Conservation (phyloP, 30 jellyfish, hydroid and myxozoan genomes). For the Sanderia malayensis region DNA sequence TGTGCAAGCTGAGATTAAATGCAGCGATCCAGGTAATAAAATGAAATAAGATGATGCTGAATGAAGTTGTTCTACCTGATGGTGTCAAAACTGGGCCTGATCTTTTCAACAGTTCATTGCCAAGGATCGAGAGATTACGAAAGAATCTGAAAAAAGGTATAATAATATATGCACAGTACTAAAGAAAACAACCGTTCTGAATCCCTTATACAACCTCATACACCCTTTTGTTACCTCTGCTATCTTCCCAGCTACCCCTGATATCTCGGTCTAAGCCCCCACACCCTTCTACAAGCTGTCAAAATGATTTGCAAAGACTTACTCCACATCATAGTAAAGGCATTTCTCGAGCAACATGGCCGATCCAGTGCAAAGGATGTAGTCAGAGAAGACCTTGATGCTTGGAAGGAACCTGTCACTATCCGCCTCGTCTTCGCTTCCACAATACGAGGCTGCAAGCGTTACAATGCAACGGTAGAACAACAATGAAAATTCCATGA, state of each 20-base stretch:
- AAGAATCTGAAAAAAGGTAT: conserved; percentile 38
- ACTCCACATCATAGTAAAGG: conserved; percentile 52
- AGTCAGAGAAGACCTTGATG: conserved; percentile 67
- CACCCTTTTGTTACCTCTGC: no score
- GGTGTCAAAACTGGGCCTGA: conserved; percentile 39
- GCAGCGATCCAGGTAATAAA: no score
- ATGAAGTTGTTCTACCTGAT: conserved; percentile 19
- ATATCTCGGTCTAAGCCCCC: no score
- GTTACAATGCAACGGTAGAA: conserved; percentile 13
- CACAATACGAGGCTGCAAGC: conserved; percentile 10
- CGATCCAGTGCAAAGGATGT: conserved; percentile 70
- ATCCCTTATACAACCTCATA: no score
- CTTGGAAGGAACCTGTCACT: conserved; percentile 64
- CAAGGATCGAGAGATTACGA: conserved; percentile 42
- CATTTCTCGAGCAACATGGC: conserved; percentile 48
- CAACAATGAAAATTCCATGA: conserved; percentile 24
- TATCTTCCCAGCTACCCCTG: no score
- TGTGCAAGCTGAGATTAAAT: no score
- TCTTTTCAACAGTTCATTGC: conserved; percentile 33
- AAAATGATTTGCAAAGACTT: no score
- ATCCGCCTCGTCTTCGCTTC: conserved; percentile 8
- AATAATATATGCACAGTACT: no score
- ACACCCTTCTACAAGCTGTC: no score
- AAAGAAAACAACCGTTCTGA: no score
- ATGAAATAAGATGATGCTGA: no score